Evolutionary conservation across 1,140 invertebrate genomes (phyloP), one percentile per base, ranked within the genome.

Genomic region (Nomia melanderi): DNA sequence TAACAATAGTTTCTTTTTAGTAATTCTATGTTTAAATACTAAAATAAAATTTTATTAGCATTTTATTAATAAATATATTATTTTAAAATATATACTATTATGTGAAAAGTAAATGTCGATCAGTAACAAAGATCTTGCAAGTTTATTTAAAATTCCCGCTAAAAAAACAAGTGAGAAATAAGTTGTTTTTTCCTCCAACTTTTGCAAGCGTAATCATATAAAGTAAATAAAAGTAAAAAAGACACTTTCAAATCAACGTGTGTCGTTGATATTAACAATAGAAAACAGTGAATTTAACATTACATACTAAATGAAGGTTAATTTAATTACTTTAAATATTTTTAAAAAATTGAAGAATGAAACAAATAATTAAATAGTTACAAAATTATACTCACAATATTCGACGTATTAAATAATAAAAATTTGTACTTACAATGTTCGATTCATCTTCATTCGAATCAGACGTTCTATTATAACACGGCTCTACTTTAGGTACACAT

Each of bases 401-500:
- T 33, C 9, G 17, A 8, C n/a, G n/a, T n/a, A 54, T 23, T 14
- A 4, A 63, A 36, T 60, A 14, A 27, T 57, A 8, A 12, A n/a
- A n/a, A n/a, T n/a, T n/a, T n/a, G n/a, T n/a, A n/a, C 69, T 71
- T 60, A 71, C 69, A 31, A 17, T 1, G 23, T 27, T 39, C 8
- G 9, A 12, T 56, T 2, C 8, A 66, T 41, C 9, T 17, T 74
- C 47, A 29, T 20, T 63, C 12, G 2, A 39, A 9, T 25, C 20
- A 41, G 47, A 29, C 23, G 12, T 0, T 25, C 1, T 25, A 29
- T 5, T 2, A 41, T 0, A 62, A 41, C 4, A 9, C 23, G 74
- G 66, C 41, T 77, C 74, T 33, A 60, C 0, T 33, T 77, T 77
- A 31, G 74, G 74, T 77, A 77, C 54, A 36, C 6, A 62, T n/a